Evolutionary conservation across 2,797 vertebrate species (phyloP), one percentile per base, ranked within the genome.

Genomic region (Enteromius viviparus): DNA sequence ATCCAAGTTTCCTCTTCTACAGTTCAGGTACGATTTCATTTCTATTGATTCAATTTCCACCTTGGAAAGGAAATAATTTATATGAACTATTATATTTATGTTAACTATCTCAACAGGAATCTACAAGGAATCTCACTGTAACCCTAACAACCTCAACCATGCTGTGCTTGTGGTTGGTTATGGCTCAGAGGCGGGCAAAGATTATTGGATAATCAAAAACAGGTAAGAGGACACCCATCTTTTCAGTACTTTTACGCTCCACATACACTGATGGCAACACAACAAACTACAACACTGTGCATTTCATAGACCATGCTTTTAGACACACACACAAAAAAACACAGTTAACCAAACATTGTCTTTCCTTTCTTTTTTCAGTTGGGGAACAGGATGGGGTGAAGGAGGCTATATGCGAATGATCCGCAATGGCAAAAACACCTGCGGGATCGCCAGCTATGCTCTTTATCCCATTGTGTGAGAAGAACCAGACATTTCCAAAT

Each of bases 151-250:
- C 55, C 90, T 95, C 77, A 95, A 92, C 74, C 94, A 95, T 12
- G 95, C 94, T 0, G 93, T 95, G 58, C 84, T 96, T 72, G 89
- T 95, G 87, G 94, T 96, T 53, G 95, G 95, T 17, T 95, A 92
- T 1, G 94, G 93, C 69, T 92, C 94, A 8, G 93, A 95, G 10
- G 89, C 86, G 60, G 94, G 91, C 14, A 90, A 90, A 53, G 93
- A 95, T 87, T 96, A 93, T 89, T 96, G 95, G 94, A 91, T 96
- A 83, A 89, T 95, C 85, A 96, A 96, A 83, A 95, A 95, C 93
- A 96, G 91, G 90, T 91, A 42, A 80, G 79, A 49, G 15, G 47
- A 66, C 42, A 1, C 60, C 42, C 10, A 34, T 51, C 62, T 15
- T 51, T 65, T n/a, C 47, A 5, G 26, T 26, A n/a, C 26, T 29